These are phyloP conservation scores for Rynchops niger DNA, from an alignment of 2,113 vertebrate genomes.

Conservation along the genomic window DNA sequence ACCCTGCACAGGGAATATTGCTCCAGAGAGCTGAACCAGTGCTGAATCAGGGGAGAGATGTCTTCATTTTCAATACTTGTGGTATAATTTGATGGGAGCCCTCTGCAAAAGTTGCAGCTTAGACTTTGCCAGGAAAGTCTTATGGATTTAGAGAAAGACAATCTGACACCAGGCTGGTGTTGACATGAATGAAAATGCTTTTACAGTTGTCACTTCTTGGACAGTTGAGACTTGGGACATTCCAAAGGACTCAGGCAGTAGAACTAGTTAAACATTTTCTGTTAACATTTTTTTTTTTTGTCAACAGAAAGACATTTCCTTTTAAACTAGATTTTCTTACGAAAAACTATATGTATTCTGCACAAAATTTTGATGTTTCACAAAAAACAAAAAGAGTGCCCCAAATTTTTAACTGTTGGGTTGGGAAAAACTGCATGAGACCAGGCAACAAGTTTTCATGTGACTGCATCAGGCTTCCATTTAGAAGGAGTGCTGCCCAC, in stretches of 20 bases:
- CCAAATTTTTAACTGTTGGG: background rate
- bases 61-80: background rate
- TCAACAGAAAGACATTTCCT: background rate
- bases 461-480: background rate
- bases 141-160: background rate
- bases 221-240: background rate
- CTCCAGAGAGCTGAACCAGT: background rate
- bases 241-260: background rate
- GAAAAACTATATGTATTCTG: background rate
- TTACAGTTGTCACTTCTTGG: background rate
- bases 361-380: background rate
- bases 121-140: background rate
- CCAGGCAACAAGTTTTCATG: background rate
- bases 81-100: background rate
- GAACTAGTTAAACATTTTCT: background rate
- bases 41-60: background rate
- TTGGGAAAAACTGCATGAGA: background rate
- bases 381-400: background rate
- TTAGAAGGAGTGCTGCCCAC: background rate
- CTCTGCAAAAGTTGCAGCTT: background rate
- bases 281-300: background rate
- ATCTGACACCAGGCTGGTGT: background rate
- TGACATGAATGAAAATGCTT: background rate
- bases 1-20: background rate
- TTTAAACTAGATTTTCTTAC: background rate